These are phyloP conservation scores for Carposina sasakii DNA, from an alignment of 1,140 invertebrate species.

Conservation along the genomic window DNA sequence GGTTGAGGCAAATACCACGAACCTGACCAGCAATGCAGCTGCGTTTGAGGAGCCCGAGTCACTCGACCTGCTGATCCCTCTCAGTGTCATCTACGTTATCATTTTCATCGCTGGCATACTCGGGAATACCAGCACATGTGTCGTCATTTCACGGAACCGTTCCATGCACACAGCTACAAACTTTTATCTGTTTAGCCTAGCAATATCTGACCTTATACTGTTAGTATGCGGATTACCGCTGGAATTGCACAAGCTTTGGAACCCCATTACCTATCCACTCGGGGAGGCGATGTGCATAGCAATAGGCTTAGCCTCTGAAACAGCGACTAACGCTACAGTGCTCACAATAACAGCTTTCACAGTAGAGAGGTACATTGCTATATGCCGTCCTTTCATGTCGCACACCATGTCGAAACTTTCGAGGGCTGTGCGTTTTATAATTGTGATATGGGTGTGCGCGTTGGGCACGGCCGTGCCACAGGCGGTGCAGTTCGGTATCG, in stretches of 20 bases:
- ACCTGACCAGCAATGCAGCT: conserved; percentile 30
- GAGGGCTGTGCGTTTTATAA: conserved; percentile 79
- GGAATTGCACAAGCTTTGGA: conserved; percentile 87
- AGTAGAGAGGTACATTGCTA: conserved; percentile 94
- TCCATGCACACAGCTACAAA: conserved; percentile 90
- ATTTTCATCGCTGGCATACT: conserved; percentile 88
- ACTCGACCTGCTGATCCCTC: conserved; percentile 73
- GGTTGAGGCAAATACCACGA: conserved; percentile 36
- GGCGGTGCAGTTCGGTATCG: conserved; percentile 83
- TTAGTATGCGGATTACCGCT: conserved; percentile 83
- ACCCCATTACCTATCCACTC: conserved; percentile 82
- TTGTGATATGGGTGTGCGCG: conserved; percentile 81
- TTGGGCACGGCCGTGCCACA: conserved; percentile 86
- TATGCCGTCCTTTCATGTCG: conserved; percentile 92
- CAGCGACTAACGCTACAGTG: conserved; percentile 92
- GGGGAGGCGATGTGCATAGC: conserved; percentile 84
- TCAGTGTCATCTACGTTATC: conserved; percentile 81
- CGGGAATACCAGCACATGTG: conserved; percentile 89
- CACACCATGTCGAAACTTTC: conserved; percentile 89
- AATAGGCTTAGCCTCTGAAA: conserved; percentile 83
- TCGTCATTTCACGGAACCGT: conserved; percentile 86
- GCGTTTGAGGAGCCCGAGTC: conserved; percentile 61
- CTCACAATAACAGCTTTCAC: conserved; percentile 97
- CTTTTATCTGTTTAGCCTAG: conserved; percentile 90
- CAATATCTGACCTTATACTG: conserved; percentile 90